A percentile compares a stretch with the other conserved stretches of the same genome.
These are phyloP conservation scores for Mus spretus DNA, from an alignment of 2,797 vertebrate genomes.

Conservation along the genomic window DNA sequence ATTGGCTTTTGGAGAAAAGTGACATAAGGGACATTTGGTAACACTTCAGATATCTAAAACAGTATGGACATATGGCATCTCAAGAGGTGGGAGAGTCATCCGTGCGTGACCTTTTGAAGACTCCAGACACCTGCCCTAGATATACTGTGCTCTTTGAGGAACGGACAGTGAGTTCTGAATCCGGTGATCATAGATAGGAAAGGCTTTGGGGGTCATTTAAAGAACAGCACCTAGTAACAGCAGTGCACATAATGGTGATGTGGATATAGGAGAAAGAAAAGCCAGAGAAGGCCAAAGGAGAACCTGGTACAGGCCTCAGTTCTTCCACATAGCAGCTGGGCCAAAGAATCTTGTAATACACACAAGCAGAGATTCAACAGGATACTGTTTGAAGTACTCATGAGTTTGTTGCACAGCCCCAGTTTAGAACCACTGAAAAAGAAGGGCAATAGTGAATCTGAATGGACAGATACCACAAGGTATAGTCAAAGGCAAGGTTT, in stretches of 20 bases:
- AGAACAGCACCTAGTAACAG: background rate
- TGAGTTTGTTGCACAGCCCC: background rate
- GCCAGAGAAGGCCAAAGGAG: background rate
- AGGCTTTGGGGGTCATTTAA: background rate
- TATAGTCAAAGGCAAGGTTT: background rate
- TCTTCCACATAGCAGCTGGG: background rate
- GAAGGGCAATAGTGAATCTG: background rate
- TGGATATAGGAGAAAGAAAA: background rate
- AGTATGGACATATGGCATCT: constrained; percentile 76
- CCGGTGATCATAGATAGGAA: background rate
- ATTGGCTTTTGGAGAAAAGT: constrained; percentile 70
- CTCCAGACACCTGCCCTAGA: constrained; percentile 9
- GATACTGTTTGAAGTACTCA: background rate
- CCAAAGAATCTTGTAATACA: background rate
- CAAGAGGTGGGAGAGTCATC: constrained; percentile 22
- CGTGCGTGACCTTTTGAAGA: constrained; percentile 63
- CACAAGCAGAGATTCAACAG: too few species aligned
- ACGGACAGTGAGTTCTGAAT: background rate
- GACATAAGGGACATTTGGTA: constrained; percentile 80
- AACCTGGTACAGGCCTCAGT: background rate
- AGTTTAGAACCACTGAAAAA: constrained; percentile 5
- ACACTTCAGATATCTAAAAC: constrained; percentile 75
- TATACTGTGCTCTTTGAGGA: background rate
- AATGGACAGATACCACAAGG: background rate
- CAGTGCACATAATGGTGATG: background rate